Evolutionary conservation across 2,113 vertebrate genomes (phyloP).

Genomic region (Scopus umbretta): DNA sequence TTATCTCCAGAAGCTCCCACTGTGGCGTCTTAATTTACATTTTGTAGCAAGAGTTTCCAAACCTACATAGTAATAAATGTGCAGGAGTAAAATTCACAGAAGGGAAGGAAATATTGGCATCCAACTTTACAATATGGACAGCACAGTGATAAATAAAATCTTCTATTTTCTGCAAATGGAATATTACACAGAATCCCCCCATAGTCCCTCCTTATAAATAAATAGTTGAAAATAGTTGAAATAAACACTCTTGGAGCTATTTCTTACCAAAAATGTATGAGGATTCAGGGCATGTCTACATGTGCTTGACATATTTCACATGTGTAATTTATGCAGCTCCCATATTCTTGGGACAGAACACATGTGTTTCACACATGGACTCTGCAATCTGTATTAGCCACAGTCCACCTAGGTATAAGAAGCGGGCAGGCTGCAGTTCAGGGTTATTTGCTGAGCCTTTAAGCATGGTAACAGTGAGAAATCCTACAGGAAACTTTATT

Average conservation of each 20-base stretch:
- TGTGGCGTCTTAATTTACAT: slow-evolving; percentile 41
- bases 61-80: background rate
- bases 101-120: background rate
- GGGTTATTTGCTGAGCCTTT: background rate
- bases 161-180: slow-evolving; percentile 1
- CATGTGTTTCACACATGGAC: slow-evolving; percentile 74
- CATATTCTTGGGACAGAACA: slow-evolving; percentile 45
- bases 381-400: slow-evolving; percentile 63
- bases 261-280: slow-evolving; percentile 39
- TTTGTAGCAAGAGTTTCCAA: slow-evolving; percentile 6
- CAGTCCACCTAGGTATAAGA: slow-evolving; percentile 32
- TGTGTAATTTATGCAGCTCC: slow-evolving; percentile 73
- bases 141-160: background rate
- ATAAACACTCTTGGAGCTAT: background rate
- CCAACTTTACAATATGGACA: background rate
- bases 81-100: slow-evolving; percentile 13
- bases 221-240: background rate
- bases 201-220: background rate
- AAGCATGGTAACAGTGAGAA: background rate
- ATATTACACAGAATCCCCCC: background rate
- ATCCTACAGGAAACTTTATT: background rate
- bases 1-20: background rate
- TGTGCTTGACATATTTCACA: slow-evolving; percentile 69
- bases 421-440: slow-evolving; percentile 31
- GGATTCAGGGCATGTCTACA: slow-evolving; percentile 59